Evolutionary conservation across 2,888 invertebrate species (phyloP).

Genomic region (Drosophila robusta): DNA sequence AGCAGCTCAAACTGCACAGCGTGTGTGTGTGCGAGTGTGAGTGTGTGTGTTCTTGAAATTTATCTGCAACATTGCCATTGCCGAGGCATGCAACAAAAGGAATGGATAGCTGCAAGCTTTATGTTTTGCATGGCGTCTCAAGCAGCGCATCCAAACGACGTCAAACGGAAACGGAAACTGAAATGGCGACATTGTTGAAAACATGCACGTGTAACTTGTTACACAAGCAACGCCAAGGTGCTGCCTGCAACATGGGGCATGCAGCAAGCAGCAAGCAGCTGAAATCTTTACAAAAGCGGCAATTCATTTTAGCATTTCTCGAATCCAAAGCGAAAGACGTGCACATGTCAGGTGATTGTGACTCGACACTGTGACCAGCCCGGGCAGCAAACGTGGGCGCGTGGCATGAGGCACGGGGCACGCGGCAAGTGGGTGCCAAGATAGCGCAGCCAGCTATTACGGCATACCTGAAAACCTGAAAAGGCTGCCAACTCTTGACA

Average conservation of each 20-base stretch:
- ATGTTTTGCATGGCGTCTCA: slow-evolving; percentile 51
- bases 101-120: slow-evolving; percentile 38
- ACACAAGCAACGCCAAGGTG: slow-evolving; percentile 49
- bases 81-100: slow-evolving; percentile 24
- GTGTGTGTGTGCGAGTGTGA: slow-evolving; percentile 4
- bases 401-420: not conserved
- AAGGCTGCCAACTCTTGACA: slow-evolving; percentile 56
- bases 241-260: slow-evolving; percentile 27
- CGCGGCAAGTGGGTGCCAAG: slow-evolving; percentile 38
- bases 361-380: slow-evolving; percentile 24
- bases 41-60: slow-evolving; percentile 51
- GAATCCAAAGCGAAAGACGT: slow-evolving; percentile 65
- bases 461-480: slow-evolving; percentile 51
- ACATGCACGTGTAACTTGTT: slow-evolving; percentile 80
- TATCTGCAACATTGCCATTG: slow-evolving; percentile 51
- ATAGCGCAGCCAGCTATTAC: slow-evolving; percentile 50
- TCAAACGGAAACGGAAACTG: slow-evolving; percentile 59
- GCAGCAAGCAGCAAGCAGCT: slow-evolving; percentile 38
- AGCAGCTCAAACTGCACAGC: slow-evolving; percentile 56
- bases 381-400: not conserved
- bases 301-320: slow-evolving; percentile 78
- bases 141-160: slow-evolving; percentile 54
- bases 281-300: slow-evolving; percentile 76
- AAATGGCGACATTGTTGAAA: slow-evolving; percentile 75
- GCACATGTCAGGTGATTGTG: slow-evolving; percentile 72